Evolutionary conservation across 2,888 invertebrate genomes (phyloP).

Genomic region (Chymomyza fuscimana): DNA sequence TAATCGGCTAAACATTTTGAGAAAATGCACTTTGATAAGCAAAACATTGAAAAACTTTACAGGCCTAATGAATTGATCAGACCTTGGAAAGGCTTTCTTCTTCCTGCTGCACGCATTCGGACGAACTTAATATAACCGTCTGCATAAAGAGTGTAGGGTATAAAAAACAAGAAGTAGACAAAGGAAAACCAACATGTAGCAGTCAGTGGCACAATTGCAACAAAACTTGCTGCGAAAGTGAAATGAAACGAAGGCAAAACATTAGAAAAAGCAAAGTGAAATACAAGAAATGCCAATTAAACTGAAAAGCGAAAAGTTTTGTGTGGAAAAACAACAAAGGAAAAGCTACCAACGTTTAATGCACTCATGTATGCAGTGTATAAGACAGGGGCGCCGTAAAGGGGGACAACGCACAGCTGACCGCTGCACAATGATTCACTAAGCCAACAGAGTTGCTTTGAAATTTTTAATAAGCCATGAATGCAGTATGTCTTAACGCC

Average conservation of each 20-base stretch:
- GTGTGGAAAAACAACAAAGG: slow-evolving; percentile 42
- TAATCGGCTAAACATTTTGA: no score
- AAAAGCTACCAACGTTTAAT: slow-evolving; percentile 62
- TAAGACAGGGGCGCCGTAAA: slow-evolving; percentile 24
- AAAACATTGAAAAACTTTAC: no score
- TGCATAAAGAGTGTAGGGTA: neutral
- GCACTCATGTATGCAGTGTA: slow-evolving; percentile 37
- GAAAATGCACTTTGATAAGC: no score
- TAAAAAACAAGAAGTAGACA: neutral
- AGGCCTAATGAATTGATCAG: no score
- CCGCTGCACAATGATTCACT: neutral
- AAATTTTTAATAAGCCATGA: neutral
- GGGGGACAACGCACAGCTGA: slow-evolving; percentile 11
- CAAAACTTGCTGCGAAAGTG: slow-evolving; percentile 59
- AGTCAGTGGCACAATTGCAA: slow-evolving; percentile 65
- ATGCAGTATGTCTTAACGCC: neutral
- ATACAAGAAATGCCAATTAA: slow-evolving; percentile 58
- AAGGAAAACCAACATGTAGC: slow-evolving; percentile 26
- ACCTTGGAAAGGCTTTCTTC: no score
- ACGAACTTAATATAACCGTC: neutral
- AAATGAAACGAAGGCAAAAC: slow-evolving; percentile 47
- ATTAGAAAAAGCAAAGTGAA: slow-evolving; percentile 22
- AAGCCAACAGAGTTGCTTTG: neutral
- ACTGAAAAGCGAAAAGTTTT: slow-evolving; percentile 60
- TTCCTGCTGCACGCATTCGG: no score